phyloP scores from a whole-genome alignment of 2,888 invertebrate species.

The Lymantria monacha region DNA sequence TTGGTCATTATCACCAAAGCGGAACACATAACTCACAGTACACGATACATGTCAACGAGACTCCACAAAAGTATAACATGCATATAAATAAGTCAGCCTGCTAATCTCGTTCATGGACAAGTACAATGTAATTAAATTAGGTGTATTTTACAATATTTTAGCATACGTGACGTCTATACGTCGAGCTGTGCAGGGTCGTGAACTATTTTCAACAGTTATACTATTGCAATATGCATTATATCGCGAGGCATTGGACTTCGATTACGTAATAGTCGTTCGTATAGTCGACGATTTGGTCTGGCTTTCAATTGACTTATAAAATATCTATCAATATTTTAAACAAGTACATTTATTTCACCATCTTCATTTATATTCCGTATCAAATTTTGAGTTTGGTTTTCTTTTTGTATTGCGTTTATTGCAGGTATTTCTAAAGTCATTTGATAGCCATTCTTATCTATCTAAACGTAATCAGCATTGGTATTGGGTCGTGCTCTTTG shows the following conservation, averaged over 20 bases:
- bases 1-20: constrained; percentile 36
- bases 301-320: constrained; percentile 12
- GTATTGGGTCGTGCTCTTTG: constrained; percentile 53
- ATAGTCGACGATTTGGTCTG: constrained; percentile 28
- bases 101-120: constrained; percentile 51
- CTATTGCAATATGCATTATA: constrained; percentile 58
- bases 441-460: constrained; percentile 35
- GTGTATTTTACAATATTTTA: constrained; percentile 47
- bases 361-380: too few species aligned
- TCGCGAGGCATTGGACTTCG: constrained; percentile 43
- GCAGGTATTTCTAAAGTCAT: constrained; percentile 19
- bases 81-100: constrained; percentile 51
- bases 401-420: not conserved
- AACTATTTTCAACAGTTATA: constrained; percentile 48
- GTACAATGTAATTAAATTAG: constrained; percentile 45
- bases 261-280: constrained; percentile 43
- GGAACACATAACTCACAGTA: constrained; percentile 38
- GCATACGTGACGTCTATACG: constrained; percentile 59
- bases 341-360: too few species aligned
- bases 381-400: too few species aligned
- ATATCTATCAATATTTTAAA: too few species aligned
- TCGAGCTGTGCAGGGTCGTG: constrained; percentile 68
- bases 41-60: constrained; percentile 41
- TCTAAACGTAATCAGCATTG: constrained; percentile 48
- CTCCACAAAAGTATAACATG: constrained; percentile 62